phyloP scores from a whole-genome alignment of 2,888 invertebrate genomes.

The Ophonus ardosiacus region DNA sequence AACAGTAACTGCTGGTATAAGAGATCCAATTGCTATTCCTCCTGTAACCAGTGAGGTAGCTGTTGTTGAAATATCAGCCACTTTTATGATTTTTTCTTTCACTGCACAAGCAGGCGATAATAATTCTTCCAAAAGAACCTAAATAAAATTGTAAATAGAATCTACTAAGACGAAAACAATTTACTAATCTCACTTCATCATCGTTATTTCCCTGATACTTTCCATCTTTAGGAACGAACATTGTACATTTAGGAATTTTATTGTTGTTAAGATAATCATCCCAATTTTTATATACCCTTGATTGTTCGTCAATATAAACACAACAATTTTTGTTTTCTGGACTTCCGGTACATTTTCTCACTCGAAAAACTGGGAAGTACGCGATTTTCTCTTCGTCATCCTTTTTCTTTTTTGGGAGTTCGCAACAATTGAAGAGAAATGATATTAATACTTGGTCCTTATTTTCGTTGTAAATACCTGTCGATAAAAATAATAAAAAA shows the following conservation, averaged over 20 bases:
- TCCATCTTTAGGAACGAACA: constrained; percentile 78
- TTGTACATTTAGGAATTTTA: constrained; percentile 78
- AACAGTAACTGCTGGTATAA: constrained; percentile 76
- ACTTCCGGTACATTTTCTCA: constrained; percentile 51
- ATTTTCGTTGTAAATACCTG: constrained; percentile 53
- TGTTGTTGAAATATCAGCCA: constrained; percentile 69
- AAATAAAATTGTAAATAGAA: constrained; percentile 2
- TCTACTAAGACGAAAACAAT: constrained; percentile 4
- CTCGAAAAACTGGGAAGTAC: constrained; percentile 39
- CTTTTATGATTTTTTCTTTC: constrained; percentile 69
- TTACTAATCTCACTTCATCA: constrained; percentile 59
- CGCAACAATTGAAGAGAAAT: constrained; percentile 69
- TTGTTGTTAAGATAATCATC: constrained; percentile 77
- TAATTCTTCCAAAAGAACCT: constrained; percentile 70
- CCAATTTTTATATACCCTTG: constrained; percentile 79
- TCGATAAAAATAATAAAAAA: not conserved
- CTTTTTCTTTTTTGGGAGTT: constrained; percentile 3
- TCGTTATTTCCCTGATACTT: constrained; percentile 74
- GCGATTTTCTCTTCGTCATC: not conserved
- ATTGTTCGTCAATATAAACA: constrained; percentile 76
- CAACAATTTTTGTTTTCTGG: constrained; percentile 61
- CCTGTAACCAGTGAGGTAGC: constrained; percentile 74
- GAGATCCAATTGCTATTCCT: constrained; percentile 77
- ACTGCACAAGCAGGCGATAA: constrained; percentile 71
- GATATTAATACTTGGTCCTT: constrained; percentile 32